Evolutionary conservation across 2,113 vertebrate species (phyloP).

Genomic region (Dolichallabes microphthalmus): DNA sequence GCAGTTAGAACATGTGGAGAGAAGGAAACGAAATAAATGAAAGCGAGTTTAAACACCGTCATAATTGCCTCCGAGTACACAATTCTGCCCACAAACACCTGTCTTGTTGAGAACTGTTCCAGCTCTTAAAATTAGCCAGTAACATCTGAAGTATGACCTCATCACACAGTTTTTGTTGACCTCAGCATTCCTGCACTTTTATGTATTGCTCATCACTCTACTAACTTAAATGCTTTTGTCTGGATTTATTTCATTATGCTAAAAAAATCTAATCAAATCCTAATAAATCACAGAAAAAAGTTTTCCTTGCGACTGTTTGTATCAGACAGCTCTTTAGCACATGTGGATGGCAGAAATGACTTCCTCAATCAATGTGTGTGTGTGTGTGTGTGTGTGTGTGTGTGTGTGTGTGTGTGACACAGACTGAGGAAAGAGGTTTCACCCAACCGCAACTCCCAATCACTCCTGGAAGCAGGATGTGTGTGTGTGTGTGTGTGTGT

Average conservation of each 20-base stretch:
- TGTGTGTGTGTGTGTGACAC: constrained; percentile 6
- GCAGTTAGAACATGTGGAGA: not conserved
- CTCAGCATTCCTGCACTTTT: not conserved
- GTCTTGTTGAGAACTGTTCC: not conserved
- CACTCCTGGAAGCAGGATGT: constrained; percentile 5
- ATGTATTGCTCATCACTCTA: not conserved
- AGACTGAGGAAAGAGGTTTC: constrained; percentile 26
- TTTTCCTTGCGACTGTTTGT: not conserved
- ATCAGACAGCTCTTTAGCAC: not conserved
- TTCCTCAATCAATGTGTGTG: constrained; percentile 38
- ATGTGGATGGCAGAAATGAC: constrained; percentile 39
- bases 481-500: constrained; percentile 19
- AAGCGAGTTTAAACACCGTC: not conserved
- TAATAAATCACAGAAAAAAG: not conserved
- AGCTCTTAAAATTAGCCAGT: not conserved
- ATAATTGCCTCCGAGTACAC: not conserved
- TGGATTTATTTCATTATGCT: not conserved
- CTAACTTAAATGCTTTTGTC: not conserved
- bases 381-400: constrained; percentile 12
- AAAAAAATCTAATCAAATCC: not conserved
- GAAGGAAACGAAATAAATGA: not conserved
- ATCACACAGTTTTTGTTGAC: not conserved
- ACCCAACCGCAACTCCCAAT: constrained; percentile 28
- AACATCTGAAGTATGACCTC: not conserved
- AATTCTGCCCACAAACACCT: not conserved